Evolutionary conservation across 2,888 invertebrate genomes (phyloP).

Genomic region (Melangyna quadrimaculata): DNA sequence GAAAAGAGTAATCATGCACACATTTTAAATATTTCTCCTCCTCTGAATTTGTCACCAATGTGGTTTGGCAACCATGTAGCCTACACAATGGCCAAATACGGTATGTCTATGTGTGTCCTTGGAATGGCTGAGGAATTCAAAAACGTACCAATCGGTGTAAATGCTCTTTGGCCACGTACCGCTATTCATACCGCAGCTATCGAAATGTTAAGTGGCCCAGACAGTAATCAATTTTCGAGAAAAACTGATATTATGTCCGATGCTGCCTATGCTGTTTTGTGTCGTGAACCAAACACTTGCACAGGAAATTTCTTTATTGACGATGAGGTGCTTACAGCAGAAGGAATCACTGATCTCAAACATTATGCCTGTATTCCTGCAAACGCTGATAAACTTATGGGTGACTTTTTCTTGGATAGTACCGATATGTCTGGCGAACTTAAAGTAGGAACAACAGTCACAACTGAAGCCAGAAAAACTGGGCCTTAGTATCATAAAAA

Average conservation of each 20-base stretch:
- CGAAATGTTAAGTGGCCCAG: slow-evolving; percentile 89
- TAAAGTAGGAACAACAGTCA: slow-evolving; percentile 26
- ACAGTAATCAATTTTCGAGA: slow-evolving; percentile 78
- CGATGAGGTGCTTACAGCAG: slow-evolving; percentile 90
- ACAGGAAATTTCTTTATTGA: slow-evolving; percentile 97
- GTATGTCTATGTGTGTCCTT: slow-evolving; percentile 98
- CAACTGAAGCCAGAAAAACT: slow-evolving; percentile 82
- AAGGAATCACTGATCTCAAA: slow-evolving; percentile 91
- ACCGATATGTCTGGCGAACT: slow-evolving; percentile 48
- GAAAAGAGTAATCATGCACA: slow-evolving; percentile 94
- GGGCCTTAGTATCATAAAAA: no score
- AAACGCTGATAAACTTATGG: slow-evolving; percentile 86
- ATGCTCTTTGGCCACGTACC: slow-evolving; percentile 97
- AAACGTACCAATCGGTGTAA: slow-evolving; percentile 91
- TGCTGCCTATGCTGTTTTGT: slow-evolving; percentile 79
- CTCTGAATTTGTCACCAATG: slow-evolving; percentile 91
- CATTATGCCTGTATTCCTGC: slow-evolving; percentile 92
- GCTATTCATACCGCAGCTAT: slow-evolving; percentile 97
- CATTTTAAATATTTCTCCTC: slow-evolving; percentile 97
- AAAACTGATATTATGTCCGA: slow-evolving; percentile 81
- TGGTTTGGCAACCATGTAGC: slow-evolving; percentile 97
- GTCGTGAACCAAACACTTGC: slow-evolving; percentile 88
- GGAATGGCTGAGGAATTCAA: slow-evolving; percentile 98
- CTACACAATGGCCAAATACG: slow-evolving; percentile 99
- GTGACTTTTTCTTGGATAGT: slow-evolving; percentile 92